phyloP scores from a whole-genome alignment of 2,797 vertebrate species.

The Protonibea diacanthus region DNA sequence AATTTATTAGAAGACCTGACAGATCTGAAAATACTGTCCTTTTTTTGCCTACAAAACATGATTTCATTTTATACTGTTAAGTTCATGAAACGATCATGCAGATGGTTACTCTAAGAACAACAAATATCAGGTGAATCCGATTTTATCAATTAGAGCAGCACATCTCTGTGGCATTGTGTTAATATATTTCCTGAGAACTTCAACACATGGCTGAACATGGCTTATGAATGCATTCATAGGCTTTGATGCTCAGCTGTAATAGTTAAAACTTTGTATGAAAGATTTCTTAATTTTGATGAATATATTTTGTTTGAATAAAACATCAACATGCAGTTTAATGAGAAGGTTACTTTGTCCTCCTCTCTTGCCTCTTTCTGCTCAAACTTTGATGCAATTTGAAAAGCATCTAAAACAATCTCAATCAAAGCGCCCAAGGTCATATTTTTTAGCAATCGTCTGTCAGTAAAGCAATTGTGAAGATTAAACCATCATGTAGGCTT shows the following conservation, averaged over 20 bases:
- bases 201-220: no score
- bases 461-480: constrained; percentile 1
- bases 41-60: no score
- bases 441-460: constrained; percentile 21
- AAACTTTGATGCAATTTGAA: neutral
- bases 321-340: neutral
- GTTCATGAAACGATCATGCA: no score
- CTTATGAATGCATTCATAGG: neutral
- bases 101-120: no score
- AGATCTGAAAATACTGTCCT: no score
- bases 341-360: neutral
- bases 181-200: no score
- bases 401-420: neutral
- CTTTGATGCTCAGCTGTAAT: neutral
- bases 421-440: neutral
- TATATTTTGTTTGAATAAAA: neutral
- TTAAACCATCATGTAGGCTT: neutral
- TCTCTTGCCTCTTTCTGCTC: neutral
- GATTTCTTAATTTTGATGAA: neutral
- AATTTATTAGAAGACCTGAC: no score
- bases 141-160: no score
- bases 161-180: no score
- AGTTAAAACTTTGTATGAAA: constrained; percentile 1
- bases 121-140: no score
- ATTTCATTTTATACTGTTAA: no score